A percentile compares a stretch with the other conserved stretches of the same genome.
Evolutionary conservation across 1,140 invertebrate genomes (phyloP).

Genomic region (Eubasilissa regina): DNA sequence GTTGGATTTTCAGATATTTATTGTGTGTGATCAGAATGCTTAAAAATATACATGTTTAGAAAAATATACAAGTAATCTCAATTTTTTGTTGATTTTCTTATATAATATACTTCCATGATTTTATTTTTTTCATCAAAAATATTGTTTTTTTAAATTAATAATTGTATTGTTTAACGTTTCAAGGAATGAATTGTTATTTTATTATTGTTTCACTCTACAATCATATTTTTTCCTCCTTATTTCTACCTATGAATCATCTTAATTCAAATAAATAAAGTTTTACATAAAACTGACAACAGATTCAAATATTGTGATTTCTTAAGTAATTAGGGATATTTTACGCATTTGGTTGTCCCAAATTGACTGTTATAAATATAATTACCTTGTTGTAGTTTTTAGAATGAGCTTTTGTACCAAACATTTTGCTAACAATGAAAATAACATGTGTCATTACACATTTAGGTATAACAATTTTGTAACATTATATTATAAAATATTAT

Average conservation of each 20-base stretch:
- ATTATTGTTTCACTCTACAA: too few species aligned
- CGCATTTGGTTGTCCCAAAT: slow-evolving; percentile 55
- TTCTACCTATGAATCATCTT: too few species aligned
- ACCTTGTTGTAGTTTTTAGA: slow-evolving; percentile 58
- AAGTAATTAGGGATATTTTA: slow-evolving; percentile 33
- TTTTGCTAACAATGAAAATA: slow-evolving; percentile 54
- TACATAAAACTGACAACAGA: neutral
- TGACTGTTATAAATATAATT: slow-evolving; percentile 56
- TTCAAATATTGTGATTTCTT: slow-evolving; percentile 17
- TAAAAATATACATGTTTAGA: slow-evolving; percentile 4
- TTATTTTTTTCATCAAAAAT: too few species aligned
- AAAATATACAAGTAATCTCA: slow-evolving; percentile 1
- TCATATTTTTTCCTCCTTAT: too few species aligned
- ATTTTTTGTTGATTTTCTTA: neutral
- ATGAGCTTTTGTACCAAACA: slow-evolving; percentile 59
- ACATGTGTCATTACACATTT: slow-evolving; percentile 20
- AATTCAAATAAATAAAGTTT: neutral
- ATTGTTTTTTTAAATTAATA: too few species aligned
- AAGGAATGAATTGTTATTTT: too few species aligned
- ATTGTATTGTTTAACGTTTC: too few species aligned
- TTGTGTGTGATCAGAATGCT: neutral
- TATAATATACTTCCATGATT: too few species aligned
- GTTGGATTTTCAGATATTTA: neutral
- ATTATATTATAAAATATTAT: slow-evolving; percentile 14
- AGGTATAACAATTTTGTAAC: slow-evolving; percentile 36